Conservation (phyloP, 2,113 vertebrate genomes). For the Irena cyanogastra region DNA sequence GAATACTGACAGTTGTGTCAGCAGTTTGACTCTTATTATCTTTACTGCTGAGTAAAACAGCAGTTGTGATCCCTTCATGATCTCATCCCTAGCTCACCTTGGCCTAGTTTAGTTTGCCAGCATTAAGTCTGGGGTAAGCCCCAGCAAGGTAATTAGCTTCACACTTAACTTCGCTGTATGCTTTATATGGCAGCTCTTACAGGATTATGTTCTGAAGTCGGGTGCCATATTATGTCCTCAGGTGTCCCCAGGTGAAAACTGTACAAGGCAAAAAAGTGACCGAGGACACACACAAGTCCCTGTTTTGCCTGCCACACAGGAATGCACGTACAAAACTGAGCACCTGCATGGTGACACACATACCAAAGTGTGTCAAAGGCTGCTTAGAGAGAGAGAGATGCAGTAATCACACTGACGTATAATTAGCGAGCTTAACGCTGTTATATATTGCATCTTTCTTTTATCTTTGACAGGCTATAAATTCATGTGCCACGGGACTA, state of each 20-base stretch:
- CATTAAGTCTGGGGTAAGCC: neutral
- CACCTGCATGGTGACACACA: accelerated
- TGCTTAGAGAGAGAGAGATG: neutral
- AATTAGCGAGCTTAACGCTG: neutral
- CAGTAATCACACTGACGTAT: neutral
- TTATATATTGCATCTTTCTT: neutral
- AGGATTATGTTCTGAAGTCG: neutral
- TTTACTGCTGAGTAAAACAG: constrained; percentile 8
- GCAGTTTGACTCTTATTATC: neutral
- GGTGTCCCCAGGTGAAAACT: neutral
- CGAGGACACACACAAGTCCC: accelerated
- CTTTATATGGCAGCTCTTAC: neutral
- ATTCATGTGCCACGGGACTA: neutral
- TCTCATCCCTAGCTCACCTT: neutral
- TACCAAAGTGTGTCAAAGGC: neutral
- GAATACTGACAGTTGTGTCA: neutral
- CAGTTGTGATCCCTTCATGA: neutral
- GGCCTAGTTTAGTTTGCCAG: constrained; percentile 18
- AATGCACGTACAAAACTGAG: neutral
- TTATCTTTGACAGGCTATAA: constrained; percentile 1
- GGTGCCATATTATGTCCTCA: neutral
- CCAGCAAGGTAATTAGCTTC: constrained; percentile 16
- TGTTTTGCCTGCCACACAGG: neutral
- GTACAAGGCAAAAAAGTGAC: neutral
- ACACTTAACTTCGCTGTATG: neutral